A percentile compares a stretch with the other conserved stretches of the same genome.
phyloP scores from a whole-genome alignment of 1,140 invertebrate species.

The Hycleus cichorii region DNA sequence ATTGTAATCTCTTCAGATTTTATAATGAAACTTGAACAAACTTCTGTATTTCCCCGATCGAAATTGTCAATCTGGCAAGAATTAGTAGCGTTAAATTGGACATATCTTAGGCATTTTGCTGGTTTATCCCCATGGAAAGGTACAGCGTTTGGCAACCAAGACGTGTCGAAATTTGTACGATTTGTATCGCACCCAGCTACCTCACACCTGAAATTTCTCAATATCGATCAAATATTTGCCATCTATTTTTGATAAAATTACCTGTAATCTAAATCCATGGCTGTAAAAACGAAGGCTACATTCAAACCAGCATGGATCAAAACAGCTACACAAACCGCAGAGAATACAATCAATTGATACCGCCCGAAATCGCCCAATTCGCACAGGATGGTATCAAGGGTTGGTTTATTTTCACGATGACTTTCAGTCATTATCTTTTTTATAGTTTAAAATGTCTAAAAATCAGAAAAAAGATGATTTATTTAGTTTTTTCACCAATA shows the following conservation, averaged over 20 bases:
- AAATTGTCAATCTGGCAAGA: conserved; percentile 36
- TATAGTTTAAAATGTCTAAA: no score
- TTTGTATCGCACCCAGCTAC: conserved; percentile 8
- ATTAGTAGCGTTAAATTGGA: not conserved
- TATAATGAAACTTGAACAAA: conserved; percentile 44
- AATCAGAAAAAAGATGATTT: no score
- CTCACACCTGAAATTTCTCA: conserved; percentile 7
- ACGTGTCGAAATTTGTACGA: conserved; percentile 1
- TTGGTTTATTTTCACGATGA: conserved; percentile 15
- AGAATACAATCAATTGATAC: conserved; percentile 46
- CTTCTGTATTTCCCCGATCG: conserved; percentile 28
- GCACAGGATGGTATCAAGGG: conserved; percentile 35
- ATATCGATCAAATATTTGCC: not conserved
- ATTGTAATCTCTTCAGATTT: conserved; percentile 43
- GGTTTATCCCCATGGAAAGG: conserved; percentile 10
- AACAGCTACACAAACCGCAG: conserved; percentile 47
- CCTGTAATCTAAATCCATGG: conserved; percentile 48
- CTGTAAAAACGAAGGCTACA: conserved; percentile 57
- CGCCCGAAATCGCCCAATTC: conserved; percentile 47
- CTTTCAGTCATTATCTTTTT: no score
- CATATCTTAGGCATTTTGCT: conserved; percentile 9
- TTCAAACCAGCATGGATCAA: conserved; percentile 50
- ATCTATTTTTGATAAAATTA: conserved; percentile 19
- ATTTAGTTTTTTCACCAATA: no score
- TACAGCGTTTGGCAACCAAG: conserved; percentile 8